These are phyloP conservation scores for Beroe forskalii DNA, from an alignment of 37 sponge, comb jelly and placozoan species.

Conservation along the genomic window DNA sequence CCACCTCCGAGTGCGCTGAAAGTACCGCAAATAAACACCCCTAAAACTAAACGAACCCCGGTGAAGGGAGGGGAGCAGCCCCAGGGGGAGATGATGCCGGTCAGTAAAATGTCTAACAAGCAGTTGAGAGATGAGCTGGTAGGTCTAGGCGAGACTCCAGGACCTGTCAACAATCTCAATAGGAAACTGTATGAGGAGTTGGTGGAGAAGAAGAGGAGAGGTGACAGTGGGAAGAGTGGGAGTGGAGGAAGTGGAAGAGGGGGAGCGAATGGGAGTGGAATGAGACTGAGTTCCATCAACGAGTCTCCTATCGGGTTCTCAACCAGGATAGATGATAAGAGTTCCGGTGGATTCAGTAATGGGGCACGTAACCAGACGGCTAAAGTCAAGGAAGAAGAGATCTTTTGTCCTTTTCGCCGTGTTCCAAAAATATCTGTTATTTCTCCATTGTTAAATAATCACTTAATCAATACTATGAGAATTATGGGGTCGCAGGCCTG, in stretches of 20 bases:
- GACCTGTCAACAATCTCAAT: slow-evolving; percentile 14
- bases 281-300: too few relatives aligned
- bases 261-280: too few relatives aligned
- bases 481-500: too few relatives aligned
- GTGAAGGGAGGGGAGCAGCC: too few relatives aligned
- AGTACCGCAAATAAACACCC: not conserved
- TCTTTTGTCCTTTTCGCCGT: too few relatives aligned
- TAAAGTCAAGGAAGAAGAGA: too few relatives aligned
- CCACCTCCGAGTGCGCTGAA: not conserved
- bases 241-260: too few relatives aligned
- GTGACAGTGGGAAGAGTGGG: not conserved
- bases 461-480: too few relatives aligned
- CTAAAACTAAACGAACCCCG: not conserved
- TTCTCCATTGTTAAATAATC: too few relatives aligned
- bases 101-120: not conserved
- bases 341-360: not conserved
- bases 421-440: too few relatives aligned
- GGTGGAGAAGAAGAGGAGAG: not conserved
- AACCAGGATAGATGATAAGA: slow-evolving; percentile 6
- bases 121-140: not conserved
- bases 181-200: slow-evolving; percentile 21
- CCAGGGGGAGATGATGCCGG: not conserved
- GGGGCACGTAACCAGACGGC: too few relatives aligned
- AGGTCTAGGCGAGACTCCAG: not conserved
- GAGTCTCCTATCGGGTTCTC: not conserved